Base-by-base conservation (phyloP, 1,140 invertebrate genomes). In the Drosophila lacteicornis region DNA sequence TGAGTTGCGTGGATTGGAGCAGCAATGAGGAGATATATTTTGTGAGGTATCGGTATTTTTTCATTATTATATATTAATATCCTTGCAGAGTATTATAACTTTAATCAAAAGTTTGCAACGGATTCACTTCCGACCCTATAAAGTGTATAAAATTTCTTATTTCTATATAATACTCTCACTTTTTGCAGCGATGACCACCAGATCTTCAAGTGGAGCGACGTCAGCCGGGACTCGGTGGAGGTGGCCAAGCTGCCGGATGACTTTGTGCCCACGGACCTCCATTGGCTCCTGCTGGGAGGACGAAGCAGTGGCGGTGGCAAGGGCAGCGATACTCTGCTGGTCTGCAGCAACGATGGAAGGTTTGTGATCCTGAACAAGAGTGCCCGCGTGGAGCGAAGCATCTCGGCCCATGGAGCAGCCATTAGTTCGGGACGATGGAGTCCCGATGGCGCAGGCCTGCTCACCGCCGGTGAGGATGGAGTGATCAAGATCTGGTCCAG, bases 381-480 rank as follows among this genome's bases (percentile, higher is more conserved):
- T 92, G 98, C 98, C 8, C 94, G 98, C 45, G 96, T 99, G 63
- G 99, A 99, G 93, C 98, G 99, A 92, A 97, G 95, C 79, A 95
- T 99, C 0, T 96, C 97, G 53, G 99, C 98, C 47, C 99, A 99
- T 92, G 96, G 96, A 93, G 98, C 96, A n/a, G 98, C 98, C 15
- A 96, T 97, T 58, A 94, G 98, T 5, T 94, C 95, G 25, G 96
- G 96, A 12, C 95, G 95, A 88, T 99, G 99, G 99, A 99, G 97
- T 93, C 95, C 96, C 63, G 98, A 99, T 94, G 99, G 98, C 5
- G 96, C 97, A 46, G 97, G 97, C 12, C 94, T 99, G 47, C 93
- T 99, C 3, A 99, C 98, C 25, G 98, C 96, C 88, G 98, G 98
- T 2, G 98, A 99, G 94, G 99, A 99, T 94, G 99, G 99, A 13